Conservation (phyloP, 2,113 vertebrate species). For the Periophthalmodon schlosseri region DNA sequence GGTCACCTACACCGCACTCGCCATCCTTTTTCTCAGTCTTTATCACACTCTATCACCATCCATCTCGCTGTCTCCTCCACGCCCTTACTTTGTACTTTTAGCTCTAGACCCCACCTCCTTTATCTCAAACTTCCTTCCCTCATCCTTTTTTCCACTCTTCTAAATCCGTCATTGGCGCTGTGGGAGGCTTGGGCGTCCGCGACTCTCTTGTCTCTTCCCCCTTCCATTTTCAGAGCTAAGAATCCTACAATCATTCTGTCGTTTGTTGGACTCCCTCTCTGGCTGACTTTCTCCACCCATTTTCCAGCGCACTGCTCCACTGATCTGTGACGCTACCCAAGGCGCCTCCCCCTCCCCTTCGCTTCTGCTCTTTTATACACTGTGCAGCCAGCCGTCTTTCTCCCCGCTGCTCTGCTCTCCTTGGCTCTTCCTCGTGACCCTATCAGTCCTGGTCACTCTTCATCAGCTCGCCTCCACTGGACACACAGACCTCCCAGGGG, state of each 20-base stretch:
- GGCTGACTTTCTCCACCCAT: constrained; percentile 57
- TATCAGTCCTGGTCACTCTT: constrained; percentile 71
- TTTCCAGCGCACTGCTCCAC: constrained; percentile 52
- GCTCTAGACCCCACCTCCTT: constrained; percentile 33
- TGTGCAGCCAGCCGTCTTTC: constrained; percentile 55
- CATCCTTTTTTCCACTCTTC: constrained; percentile 17
- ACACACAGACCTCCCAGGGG: constrained; percentile 53
- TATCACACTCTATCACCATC: constrained; percentile 57
- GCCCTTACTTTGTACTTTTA: constrained; percentile 35
- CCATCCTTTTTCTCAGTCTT: constrained; percentile 47
- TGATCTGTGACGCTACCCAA: constrained; percentile 69
- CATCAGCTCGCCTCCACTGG: constrained; percentile 58
- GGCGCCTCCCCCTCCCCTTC: constrained; percentile 25
- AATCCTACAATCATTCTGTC: constrained; percentile 72
- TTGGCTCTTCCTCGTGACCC: constrained; percentile 58
- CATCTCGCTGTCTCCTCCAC: constrained; percentile 41
- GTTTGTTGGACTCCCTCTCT: constrained; percentile 62
- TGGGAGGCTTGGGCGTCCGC: constrained; percentile 16
- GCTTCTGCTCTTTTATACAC: constrained; percentile 63
- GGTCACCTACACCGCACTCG: constrained; percentile 63
- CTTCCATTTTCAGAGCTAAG: constrained; percentile 53
- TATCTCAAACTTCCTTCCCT: constrained; percentile 39
- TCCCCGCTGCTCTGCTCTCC: constrained; percentile 23
- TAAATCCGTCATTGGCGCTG: constrained; percentile 36
- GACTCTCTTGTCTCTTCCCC: constrained; percentile 14